phyloP scores from a whole-genome alignment of 2,113 vertebrate species.

The Oxyura jamaicensis region DNA sequence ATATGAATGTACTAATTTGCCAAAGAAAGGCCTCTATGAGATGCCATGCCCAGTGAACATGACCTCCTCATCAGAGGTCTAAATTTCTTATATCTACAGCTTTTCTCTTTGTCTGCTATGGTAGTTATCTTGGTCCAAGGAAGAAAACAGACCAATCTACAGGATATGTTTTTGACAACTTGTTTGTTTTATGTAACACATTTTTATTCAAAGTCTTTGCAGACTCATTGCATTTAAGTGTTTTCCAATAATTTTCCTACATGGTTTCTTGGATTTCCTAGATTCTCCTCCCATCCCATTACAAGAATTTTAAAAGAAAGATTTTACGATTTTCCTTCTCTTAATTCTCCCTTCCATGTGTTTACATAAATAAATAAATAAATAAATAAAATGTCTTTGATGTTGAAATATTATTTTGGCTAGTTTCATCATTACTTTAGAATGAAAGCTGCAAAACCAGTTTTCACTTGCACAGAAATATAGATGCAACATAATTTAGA shows the following conservation, averaged over 20 bases:
- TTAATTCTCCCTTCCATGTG: not conserved
- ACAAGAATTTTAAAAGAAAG: not conserved
- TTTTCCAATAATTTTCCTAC: not conserved
- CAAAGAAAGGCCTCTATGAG: not conserved
- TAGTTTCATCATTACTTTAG: not conserved
- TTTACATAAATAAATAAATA: not conserved
- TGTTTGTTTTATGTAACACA: not conserved
- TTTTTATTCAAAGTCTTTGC: not conserved
- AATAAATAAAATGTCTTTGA: not conserved
- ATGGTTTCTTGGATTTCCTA: not conserved
- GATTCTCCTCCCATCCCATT: not conserved
- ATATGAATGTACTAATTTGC: not conserved
- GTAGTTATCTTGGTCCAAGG: not conserved
- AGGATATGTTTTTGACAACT: not conserved
- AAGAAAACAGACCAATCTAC: not conserved
- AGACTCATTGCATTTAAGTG: not conserved
- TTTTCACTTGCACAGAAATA: not conserved
- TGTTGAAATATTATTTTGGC: not conserved
- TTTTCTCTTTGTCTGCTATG: not conserved
- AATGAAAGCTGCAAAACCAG: not conserved
- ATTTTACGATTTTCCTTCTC: not conserved
- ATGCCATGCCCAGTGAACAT: not conserved
- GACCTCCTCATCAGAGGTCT: not conserved
- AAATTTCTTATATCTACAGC: not conserved
- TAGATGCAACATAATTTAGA: fast-evolving